These are phyloP conservation scores for Cotesia glomerata DNA, from an alignment of 1,140 invertebrate species.

Conservation along the genomic window DNA sequence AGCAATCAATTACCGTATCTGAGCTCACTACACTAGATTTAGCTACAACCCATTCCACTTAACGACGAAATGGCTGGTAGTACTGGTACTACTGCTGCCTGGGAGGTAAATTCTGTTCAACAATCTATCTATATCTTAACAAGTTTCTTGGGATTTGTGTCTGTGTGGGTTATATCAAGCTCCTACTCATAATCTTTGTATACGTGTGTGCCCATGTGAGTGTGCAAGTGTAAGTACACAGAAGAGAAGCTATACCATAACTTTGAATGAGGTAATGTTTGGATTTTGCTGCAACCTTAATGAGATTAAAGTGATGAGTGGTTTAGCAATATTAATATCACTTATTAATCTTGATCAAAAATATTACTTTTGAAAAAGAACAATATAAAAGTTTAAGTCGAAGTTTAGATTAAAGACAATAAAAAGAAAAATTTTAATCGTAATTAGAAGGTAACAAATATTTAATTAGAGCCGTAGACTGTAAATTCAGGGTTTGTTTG, in stretches of 20 bases:
- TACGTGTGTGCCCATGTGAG: too few relatives aligned
- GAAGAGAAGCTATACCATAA: not conserved
- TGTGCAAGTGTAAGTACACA: not conserved
- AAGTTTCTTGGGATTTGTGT: constrained; percentile 2
- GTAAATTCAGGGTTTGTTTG: not conserved
- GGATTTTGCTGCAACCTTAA: not conserved
- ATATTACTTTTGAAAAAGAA: too few relatives aligned
- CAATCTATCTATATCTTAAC: constrained; percentile 6
- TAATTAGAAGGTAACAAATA: constrained; percentile 3
- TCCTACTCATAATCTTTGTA: too few relatives aligned
- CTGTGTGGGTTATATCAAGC: not conserved
- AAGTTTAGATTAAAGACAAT: too few relatives aligned
- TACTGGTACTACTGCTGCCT: too few relatives aligned
- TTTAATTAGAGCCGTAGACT: not conserved
- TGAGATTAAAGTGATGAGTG: too few relatives aligned
- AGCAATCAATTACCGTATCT: constrained; percentile 8
- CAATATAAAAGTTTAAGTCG: not conserved
- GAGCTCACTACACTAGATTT: not conserved
- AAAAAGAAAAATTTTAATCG: not conserved
- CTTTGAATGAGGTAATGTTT: not conserved
- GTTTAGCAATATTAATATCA: too few relatives aligned
- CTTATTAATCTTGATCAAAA: too few relatives aligned
- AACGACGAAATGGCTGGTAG: not conserved
- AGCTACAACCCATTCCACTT: not conserved
- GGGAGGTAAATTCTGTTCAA: not conserved